Evolutionary conservation across 2,888 invertebrate species (phyloP).

Genomic region (Zygothrica quintamaculata): DNA sequence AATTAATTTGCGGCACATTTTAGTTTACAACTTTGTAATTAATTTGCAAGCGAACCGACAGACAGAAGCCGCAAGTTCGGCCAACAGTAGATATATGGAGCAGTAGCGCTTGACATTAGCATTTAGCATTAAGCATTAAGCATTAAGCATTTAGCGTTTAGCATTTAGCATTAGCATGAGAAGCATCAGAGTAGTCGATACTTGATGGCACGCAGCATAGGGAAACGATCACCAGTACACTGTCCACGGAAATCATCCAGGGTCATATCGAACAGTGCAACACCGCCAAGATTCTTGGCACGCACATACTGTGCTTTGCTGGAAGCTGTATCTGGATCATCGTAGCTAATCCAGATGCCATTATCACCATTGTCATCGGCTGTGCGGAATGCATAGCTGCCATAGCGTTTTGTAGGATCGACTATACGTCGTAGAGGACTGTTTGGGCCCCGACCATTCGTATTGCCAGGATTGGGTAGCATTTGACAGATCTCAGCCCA

Average conservation of each 20-base stretch:
- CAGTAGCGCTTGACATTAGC: neutral
- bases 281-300: conserved; percentile 91
- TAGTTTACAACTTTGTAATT: conserved; percentile 79
- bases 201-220: conserved; percentile 91
- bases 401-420: conserved; percentile 92
- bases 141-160: no score
- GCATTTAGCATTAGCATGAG: neutral
- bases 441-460: conserved; percentile 86
- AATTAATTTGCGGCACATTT: conserved; percentile 78
- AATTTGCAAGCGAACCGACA: conserved; percentile 68
- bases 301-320: conserved; percentile 90
- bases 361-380: conserved; percentile 88
- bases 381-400: conserved; percentile 91
- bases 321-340: conserved; percentile 92
- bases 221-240: conserved; percentile 92
- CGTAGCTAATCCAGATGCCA: conserved; percentile 93
- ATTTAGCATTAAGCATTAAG: no score
- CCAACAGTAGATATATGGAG: conserved; percentile 42
- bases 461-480: conserved; percentile 87
- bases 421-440: conserved; percentile 89
- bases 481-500: conserved; percentile 92
- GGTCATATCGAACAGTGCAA: conserved; percentile 90
- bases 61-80: conserved; percentile 18
- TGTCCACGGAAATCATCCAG: conserved; percentile 93
- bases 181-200: conserved; percentile 85